phyloP scores from a whole-genome alignment of 2,888 invertebrate genomes.

The Conus canariensis region DNA sequence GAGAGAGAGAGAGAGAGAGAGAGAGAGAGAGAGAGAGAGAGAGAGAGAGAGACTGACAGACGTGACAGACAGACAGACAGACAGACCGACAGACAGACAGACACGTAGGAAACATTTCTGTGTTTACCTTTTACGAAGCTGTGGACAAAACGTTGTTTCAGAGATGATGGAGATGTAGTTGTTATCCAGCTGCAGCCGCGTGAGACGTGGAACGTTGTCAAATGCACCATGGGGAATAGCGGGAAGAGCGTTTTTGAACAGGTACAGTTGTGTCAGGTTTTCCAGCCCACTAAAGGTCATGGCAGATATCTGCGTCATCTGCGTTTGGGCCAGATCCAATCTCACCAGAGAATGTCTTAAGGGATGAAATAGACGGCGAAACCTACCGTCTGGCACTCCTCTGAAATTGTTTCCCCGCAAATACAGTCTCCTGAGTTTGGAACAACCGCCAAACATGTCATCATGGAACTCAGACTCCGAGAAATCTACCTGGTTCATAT shows the following conservation, averaged over 20 bases:
- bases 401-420: not conserved
- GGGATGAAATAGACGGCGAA: not conserved
- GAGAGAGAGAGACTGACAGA: too few relatives aligned
- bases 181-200: not conserved
- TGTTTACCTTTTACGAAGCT: not conserved
- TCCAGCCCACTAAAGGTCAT: not conserved
- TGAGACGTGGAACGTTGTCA: not conserved
- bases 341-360: not conserved
- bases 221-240: not conserved
- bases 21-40: too few relatives aligned
- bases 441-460: not conserved
- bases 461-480: not conserved
- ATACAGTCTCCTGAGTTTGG: not conserved
- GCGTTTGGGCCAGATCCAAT: not conserved
- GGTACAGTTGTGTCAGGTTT: not conserved
- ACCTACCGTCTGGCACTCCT: not conserved
- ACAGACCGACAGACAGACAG: too few relatives aligned
- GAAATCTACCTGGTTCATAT: slow-evolving; percentile 18
- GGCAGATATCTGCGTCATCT: not conserved
- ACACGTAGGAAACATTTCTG: not conserved
- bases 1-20: too few relatives aligned
- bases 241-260: not conserved
- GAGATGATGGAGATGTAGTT: not conserved
- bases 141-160: not conserved
- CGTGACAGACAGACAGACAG: too few relatives aligned